Conservation (phyloP, 2,888 invertebrate genomes). For the Standfussiana lucernea region DNA sequence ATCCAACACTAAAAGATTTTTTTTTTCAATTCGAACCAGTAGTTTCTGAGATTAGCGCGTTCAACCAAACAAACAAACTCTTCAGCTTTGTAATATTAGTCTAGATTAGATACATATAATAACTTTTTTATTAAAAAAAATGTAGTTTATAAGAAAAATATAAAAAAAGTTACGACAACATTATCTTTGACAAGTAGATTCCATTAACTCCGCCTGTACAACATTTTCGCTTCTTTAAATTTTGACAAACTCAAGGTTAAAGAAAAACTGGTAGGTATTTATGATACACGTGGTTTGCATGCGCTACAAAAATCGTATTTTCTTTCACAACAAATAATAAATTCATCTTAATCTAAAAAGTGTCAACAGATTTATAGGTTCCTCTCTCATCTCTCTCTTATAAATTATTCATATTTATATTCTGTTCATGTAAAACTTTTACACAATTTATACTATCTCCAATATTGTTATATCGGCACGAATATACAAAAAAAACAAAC, state of each 20-base stretch:
- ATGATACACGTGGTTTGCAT: neutral
- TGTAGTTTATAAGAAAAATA: too few species aligned
- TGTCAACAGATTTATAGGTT: constrained; percentile 42
- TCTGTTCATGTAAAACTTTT: constrained; percentile 18
- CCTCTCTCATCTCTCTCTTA: constrained; percentile 19
- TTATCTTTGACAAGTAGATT: neutral
- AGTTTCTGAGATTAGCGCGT: too few species aligned
- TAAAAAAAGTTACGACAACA: neutral
- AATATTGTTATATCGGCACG: neutral
- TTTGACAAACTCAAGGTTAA: neutral
- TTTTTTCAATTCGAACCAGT: too few species aligned
- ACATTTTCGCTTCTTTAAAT: neutral
- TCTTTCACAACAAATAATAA: constrained; percentile 52
- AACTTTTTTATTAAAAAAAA: too few species aligned
- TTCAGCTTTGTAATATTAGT: too few species aligned
- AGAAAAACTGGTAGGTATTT: constrained; percentile 21
- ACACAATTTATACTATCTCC: neutral
- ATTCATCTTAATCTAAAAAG: constrained; percentile 32
- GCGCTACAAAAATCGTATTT: neutral
- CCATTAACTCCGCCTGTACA: neutral
- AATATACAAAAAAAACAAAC: too few species aligned
- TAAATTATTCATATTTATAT: constrained; percentile 16
- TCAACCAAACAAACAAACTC: too few species aligned
- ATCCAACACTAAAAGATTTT: too few species aligned
- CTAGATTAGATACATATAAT: too few species aligned